phyloP scores from a whole-genome alignment of 1,140 invertebrate genomes.

The Bombus superbus region DNA sequence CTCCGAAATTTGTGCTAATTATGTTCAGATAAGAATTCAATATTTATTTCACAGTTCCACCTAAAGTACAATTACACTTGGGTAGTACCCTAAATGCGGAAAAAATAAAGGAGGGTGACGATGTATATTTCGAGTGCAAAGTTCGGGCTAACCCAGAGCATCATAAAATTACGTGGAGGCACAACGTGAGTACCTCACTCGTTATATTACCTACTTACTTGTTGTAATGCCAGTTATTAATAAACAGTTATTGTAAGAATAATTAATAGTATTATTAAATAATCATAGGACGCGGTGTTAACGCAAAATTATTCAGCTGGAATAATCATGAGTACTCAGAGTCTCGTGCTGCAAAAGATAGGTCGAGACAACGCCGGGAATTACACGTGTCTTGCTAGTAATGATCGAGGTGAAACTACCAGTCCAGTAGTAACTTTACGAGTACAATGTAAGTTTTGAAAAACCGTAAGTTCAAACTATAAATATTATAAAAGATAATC shows the following conservation, averaged over 20 bases:
- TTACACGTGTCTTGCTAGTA: conserved; percentile 92
- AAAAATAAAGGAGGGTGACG: conserved; percentile 95
- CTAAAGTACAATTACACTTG: conserved; percentile 90
- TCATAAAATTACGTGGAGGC: conserved; percentile 93
- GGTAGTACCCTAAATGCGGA: conserved; percentile 93
- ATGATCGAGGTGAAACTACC: conserved; percentile 91
- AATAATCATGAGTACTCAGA: conserved; percentile 93
- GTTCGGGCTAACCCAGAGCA: conserved; percentile 93
- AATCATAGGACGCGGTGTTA: conserved; percentile 87
- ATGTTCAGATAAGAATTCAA: not conserved
- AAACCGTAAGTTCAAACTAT: not conserved
- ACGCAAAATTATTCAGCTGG: conserved; percentile 92
- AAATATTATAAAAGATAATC: not conserved
- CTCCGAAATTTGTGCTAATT: not conserved
- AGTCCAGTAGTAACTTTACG: conserved; percentile 89
- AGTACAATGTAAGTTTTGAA: conserved; percentile 90
- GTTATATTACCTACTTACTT: not conserved
- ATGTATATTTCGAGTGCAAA: conserved; percentile 96
- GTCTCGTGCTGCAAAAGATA: conserved; percentile 92
- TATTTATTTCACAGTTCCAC: conserved; percentile 88
- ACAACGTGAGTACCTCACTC: conserved; percentile 88
- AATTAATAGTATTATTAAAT: conserved; percentile 25
- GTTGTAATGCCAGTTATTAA: not conserved
- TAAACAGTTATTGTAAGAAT: no score
- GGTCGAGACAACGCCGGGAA: conserved; percentile 90